Evolutionary conservation across 2,888 invertebrate species (phyloP), one percentile per base, ranked within the genome.

Genomic region (Eupithecia vulgata): DNA sequence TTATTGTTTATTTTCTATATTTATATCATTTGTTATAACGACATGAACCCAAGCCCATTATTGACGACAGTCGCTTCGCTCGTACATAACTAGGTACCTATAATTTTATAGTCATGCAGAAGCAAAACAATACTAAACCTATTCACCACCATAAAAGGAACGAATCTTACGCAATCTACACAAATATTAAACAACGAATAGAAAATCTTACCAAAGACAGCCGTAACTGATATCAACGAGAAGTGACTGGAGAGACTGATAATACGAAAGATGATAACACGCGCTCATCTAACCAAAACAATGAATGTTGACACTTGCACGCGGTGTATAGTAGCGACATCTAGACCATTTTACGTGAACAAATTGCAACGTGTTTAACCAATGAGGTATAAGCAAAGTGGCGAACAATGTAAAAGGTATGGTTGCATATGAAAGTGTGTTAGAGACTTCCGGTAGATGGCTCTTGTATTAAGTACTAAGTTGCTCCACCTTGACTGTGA

Each of bases 271-370:
- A 69, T 67, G 69, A 72, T 71, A 71, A 71, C 68, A 72, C 34
- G 34, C 35, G 21, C 59, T 35, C 64, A 42, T 67, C 15, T 70
- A 67, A 68, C 68, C 66, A 72, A 74, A 71, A 69, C 71, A 74
- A 40, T 30, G 64, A 52, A 67, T 40, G 21, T 62, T 8, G 21
- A 13, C 57, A 67, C 10, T 3, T 40, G 13, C 40, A 52, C 10
- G 21, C 48, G 48, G 1, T 48, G 48, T 21, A 25, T 12, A 17
- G 64, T 71, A 59, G 70, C 68, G 79, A 57, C 78, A 79, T 78
- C 79, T 79, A 72, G 59, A 21, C 48, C 2, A 30, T 6, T 0
- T 42, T 12, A 21, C 5, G 0, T 40, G 64, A 75, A 77, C 69
- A 66, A 8, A 5, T 35, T 1, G 30, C 30, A 37, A 40, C 25